A percentile compares a stretch with the other conserved stretches of the same genome.
Conservation (phyloP, 2,797 vertebrate species). For the Centropyge bicolor region DNA sequence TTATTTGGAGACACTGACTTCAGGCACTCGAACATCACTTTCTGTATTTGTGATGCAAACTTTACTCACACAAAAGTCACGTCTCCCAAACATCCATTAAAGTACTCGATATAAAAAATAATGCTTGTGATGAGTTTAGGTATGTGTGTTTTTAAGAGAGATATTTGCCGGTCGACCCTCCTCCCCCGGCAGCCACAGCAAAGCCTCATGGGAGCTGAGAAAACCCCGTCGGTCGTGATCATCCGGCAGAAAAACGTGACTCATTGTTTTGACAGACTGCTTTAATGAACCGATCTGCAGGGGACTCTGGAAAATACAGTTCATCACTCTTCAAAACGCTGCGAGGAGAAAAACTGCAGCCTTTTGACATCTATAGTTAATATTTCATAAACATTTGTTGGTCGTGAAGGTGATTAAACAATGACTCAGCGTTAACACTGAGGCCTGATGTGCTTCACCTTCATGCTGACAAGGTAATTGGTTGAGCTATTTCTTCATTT, state of each 20-base stretch:
- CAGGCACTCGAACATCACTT: neutral
- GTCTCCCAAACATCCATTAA: neutral
- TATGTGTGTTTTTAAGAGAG: neutral
- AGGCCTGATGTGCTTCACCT: neutral
- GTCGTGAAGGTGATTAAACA: neutral
- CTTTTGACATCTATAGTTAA: neutral
- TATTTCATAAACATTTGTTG: neutral
- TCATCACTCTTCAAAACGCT: neutral
- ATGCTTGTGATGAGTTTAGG: neutral
- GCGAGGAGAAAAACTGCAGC: neutral
- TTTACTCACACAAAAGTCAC: neutral
- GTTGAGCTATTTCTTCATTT: neutral
- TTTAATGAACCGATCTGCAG: constrained; percentile 3
- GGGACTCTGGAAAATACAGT: neutral
- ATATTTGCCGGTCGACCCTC: neutral
- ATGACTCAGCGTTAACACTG: neutral
- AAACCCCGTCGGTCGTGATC: neutral
- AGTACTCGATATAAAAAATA: neutral
- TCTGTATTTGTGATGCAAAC: neutral
- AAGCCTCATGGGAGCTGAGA: constrained; percentile 36
- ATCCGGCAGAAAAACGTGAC: constrained; percentile 1
- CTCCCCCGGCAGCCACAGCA: neutral
- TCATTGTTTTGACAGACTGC: constrained; percentile 23
- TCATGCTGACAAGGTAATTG: neutral
- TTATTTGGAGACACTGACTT: neutral